phyloP scores from a whole-genome alignment of 2,797 vertebrate species.

The Petrocephalus sullivani region DNA sequence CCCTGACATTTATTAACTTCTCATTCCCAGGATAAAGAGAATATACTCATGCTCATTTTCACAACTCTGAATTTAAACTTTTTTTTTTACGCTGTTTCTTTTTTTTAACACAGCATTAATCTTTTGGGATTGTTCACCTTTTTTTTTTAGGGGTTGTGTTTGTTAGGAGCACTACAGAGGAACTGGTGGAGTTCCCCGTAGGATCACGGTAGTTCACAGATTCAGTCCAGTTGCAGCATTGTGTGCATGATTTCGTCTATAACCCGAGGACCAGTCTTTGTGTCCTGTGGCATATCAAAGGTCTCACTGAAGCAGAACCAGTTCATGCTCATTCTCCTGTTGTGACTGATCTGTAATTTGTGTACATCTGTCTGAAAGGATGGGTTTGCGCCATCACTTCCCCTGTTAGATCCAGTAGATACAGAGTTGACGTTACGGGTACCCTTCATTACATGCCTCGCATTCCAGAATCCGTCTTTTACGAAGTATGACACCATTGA shows the following conservation, averaged over 20 bases:
- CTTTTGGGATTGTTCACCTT: not conserved
- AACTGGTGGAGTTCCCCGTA: not conserved
- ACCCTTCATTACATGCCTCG: not conserved
- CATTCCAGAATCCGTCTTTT: not conserved
- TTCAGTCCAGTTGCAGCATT: not conserved
- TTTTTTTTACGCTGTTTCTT: not conserved
- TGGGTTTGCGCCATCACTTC: not conserved
- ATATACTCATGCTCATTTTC: constrained; percentile 21
- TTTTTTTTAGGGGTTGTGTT: not conserved
- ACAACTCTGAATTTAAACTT: not conserved
- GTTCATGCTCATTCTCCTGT: constrained; percentile 1
- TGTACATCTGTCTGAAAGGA: not conserved
- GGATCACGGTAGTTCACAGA: not conserved
- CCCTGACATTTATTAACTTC: constrained; percentile 88
- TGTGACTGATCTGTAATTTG: constrained; percentile 10
- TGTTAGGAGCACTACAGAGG: not conserved
- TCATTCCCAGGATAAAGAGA: constrained; percentile 12
- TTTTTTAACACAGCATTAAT: not conserved
- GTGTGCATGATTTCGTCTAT: not conserved
- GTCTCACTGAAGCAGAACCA: not conserved
- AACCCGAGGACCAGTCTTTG: not conserved
- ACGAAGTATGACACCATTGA: constrained; percentile 20
- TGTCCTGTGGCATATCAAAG: constrained; percentile 7
- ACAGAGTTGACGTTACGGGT: constrained; percentile 40
- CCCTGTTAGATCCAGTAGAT: constrained; percentile 32